Evolutionary conservation across 2,888 invertebrate genomes (phyloP).

Genomic region (Synanthedon formicaeformis): DNA sequence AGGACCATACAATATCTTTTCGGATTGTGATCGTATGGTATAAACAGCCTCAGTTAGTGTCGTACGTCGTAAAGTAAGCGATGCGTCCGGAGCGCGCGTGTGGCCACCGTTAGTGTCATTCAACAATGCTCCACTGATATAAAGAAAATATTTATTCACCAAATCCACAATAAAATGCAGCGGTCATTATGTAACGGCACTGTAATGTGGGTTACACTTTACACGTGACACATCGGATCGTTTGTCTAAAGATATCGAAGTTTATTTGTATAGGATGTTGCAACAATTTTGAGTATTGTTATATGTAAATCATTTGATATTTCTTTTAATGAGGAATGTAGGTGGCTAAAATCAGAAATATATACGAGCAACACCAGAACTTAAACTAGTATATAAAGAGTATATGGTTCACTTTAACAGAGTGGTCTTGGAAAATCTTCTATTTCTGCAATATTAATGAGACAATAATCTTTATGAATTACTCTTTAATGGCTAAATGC

Average conservation of each 20-base stretch:
- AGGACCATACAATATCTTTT: no score
- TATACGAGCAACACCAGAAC: no score
- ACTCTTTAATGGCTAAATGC: no score
- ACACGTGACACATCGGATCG: constrained; percentile 9
- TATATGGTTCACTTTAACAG: no score
- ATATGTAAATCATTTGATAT: no score
- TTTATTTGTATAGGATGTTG: constrained; percentile 15
- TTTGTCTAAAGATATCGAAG: constrained; percentile 34
- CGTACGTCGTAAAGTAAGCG: constrained; percentile 35
- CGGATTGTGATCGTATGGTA: constrained; percentile 23
- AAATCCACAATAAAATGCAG: constrained; percentile 54
- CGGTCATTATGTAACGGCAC: constrained; percentile 40
- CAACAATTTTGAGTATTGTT: not conserved
- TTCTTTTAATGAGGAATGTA: no score
- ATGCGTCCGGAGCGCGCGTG: constrained; percentile 41
- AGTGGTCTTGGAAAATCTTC: no score
- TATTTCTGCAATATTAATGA: no score
- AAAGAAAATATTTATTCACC: constrained; percentile 69
- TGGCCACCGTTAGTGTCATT: constrained; percentile 58
- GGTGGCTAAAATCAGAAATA: no score
- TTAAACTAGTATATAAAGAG: no score
- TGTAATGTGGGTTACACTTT: constrained; percentile 30
- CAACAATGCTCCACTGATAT: constrained; percentile 66
- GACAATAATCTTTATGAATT: no score
- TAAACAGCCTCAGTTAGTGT: constrained; percentile 24